Base-by-base conservation (phyloP, 2,797 vertebrate species). In the Pseudochirops corinnae region DNA sequence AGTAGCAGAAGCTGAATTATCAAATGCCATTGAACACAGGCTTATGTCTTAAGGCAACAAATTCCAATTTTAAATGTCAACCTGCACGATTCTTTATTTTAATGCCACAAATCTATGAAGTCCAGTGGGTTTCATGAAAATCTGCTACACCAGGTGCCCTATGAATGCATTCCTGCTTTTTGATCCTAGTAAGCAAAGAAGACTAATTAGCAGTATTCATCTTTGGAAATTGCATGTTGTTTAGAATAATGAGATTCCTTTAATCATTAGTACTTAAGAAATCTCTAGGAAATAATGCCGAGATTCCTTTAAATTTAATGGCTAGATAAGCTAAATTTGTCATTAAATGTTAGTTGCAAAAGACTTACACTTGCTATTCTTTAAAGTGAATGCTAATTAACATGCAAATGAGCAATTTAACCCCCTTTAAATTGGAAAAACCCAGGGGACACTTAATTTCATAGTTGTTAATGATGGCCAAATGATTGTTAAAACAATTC, bases 381-480 rank as follows among this genome's bases (percentile, higher is more conserved):
- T 98, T 97, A 97, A 98, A 98, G 94, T 93, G 74, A 97, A 97
- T 97, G 95, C n/a, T 98, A 98, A 97, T 98, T 98, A 98, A 98
- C 95, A 98, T 98, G 97, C 96, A 98, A 98, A 98, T 98, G 97
- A 98, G 67, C 95, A 98, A 98, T 98, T 98, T 98, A 98, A 97
- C 96, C 96, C 94, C 95, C 94, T 97, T 98, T 97, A 98, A 97
- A 97, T 98, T 97, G 56, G 92, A n/a, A 94, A 97, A 97, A 3
- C 56, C 90, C 94, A 95, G 29, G 97, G 94, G 97, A 98, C 67
- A 96, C 93, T 97, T 98, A 97, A 98, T 98, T 99, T 98, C 95
- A 98, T 98, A 98, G 97, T 93, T 98, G 96, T 98, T 98, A 98
- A 97, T 74, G 87, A 90, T 96, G 74, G 92, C 55, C 96, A 98